phyloP scores from a whole-genome alignment of 92 coral and sea anemone species.

The Epizoanthus fatuus region DNA sequence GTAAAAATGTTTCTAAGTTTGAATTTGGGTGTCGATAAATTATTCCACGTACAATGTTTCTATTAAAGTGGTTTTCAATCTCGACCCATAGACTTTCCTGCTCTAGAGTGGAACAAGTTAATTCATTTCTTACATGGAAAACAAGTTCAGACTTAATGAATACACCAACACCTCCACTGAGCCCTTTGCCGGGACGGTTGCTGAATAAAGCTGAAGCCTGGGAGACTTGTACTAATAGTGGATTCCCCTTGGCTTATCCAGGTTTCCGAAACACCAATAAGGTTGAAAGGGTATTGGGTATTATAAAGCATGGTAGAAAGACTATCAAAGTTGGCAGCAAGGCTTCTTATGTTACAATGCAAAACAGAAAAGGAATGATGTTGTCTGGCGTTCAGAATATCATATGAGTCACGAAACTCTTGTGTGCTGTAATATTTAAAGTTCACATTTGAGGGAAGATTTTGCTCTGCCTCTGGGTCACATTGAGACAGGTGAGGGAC shows the following conservation, averaged over 20 bases:
- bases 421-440: slow-evolving; percentile 4
- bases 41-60: slow-evolving; percentile 19
- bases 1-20: slow-evolving; percentile 22
- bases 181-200: slow-evolving; percentile 19
- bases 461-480: background rate
- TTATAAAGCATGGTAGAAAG: background rate
- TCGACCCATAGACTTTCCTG: slow-evolving; percentile 10
- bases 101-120: background rate
- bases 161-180: slow-evolving; percentile 17
- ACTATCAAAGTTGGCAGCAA: slow-evolving; percentile 1
- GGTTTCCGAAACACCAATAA: slow-evolving; percentile 16
- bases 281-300: background rate
- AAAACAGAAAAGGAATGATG: slow-evolving; percentile 1
- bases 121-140: slow-evolving; percentile 6
- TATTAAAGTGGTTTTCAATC: slow-evolving; percentile 1
- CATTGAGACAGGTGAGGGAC: no score
- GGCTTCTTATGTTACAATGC: background rate
- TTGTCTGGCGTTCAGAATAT: background rate
- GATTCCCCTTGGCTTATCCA: background rate
- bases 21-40: slow-evolving; percentile 45
- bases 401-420: background rate
- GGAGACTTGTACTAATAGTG: background rate
- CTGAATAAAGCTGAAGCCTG: background rate
- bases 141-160: background rate
- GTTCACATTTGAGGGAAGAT: background rate